Conservation (phyloP, 2,797 vertebrate species). For the Clarias platycephalus region DNA sequence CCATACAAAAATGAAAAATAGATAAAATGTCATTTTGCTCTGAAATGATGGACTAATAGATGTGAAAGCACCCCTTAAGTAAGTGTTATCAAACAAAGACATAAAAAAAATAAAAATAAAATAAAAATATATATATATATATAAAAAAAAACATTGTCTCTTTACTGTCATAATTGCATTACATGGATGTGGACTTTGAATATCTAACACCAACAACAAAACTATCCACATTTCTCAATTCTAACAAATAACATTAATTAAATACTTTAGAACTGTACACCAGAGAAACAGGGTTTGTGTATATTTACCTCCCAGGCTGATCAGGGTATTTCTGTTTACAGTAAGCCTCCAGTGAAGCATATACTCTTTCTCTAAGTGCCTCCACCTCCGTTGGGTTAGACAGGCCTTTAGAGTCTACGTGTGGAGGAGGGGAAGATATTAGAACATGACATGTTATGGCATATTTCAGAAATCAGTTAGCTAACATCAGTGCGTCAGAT, state of each 20-base stretch:
- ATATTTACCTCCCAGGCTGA: slow-evolving; percentile 82
- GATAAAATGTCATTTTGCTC: not conserved
- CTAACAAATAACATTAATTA: not conserved
- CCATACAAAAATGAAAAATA: no score
- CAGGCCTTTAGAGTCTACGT: slow-evolving; percentile 82
- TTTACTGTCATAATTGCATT: not conserved
- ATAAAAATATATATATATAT: no score
- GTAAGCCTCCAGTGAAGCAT: slow-evolving; percentile 83
- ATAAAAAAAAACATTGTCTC: not conserved
- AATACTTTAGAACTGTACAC: not conserved
- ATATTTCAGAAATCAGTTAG: slow-evolving; percentile 10
- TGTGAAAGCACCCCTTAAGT: slow-evolving; percentile 4
- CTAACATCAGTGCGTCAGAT: not conserved
- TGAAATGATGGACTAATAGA: not conserved
- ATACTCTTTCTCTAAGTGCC: slow-evolving; percentile 83
- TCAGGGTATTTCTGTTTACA: slow-evolving; percentile 89
- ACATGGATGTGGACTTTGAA: not conserved
- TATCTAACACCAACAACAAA: not conserved
- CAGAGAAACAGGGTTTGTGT: not conserved
- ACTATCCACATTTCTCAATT: not conserved
- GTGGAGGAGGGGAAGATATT: not conserved
- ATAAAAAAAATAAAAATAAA: not conserved
- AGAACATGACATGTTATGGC: not conserved
- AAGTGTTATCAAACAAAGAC: not conserved
- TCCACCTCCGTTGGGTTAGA: slow-evolving; percentile 83